A percentile compares a stretch with the other conserved stretches of the same genome.
phyloP scores from a whole-genome alignment of 1,140 invertebrate species.

The Micrasema longulum region DNA sequence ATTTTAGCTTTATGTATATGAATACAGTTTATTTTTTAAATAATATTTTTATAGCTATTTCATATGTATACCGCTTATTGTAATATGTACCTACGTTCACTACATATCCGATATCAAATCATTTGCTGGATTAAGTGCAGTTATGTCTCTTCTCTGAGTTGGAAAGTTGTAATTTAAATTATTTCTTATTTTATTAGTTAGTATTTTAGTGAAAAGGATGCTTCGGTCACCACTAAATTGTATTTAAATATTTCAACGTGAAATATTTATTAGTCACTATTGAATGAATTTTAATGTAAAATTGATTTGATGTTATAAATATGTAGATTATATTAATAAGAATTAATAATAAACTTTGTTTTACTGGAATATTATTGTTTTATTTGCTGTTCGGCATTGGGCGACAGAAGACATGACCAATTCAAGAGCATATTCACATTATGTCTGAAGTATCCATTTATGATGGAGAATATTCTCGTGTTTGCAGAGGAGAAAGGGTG shows the following conservation, averaged over 20 bases:
- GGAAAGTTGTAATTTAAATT: slow-evolving; percentile 25
- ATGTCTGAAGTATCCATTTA: no score
- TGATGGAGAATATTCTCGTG: no score
- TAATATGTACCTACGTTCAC: slow-evolving; percentile 13
- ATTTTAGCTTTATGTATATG: slow-evolving; percentile 15
- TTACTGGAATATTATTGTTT: slow-evolving; percentile 28
- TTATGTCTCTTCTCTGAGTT: slow-evolving; percentile 10
- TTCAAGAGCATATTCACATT: no score
- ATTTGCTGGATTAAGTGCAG: not conserved
- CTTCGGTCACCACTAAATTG: slow-evolving; percentile 27
- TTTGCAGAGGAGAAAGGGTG: no score
- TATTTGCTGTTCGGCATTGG: no score
- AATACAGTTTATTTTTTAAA: slow-evolving; percentile 28
- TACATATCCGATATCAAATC: slow-evolving; percentile 26
- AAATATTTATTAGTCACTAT: slow-evolving; percentile 38
- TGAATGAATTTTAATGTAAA: slow-evolving; percentile 21
- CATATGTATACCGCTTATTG: slow-evolving; percentile 21
- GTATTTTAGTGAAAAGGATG: slow-evolving; percentile 22
- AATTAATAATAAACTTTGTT: slow-evolving; percentile 39
- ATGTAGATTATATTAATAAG: slow-evolving; percentile 41
- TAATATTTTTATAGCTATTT: slow-evolving; percentile 23
- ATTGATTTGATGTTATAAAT: slow-evolving; percentile 43
- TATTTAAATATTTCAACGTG: slow-evolving; percentile 34
- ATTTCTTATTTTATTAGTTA: slow-evolving; percentile 29
- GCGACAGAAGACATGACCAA: no score